These are phyloP conservation scores for Cantharis rufa DNA, from an alignment of 2,888 invertebrate species.

Conservation along the genomic window DNA sequence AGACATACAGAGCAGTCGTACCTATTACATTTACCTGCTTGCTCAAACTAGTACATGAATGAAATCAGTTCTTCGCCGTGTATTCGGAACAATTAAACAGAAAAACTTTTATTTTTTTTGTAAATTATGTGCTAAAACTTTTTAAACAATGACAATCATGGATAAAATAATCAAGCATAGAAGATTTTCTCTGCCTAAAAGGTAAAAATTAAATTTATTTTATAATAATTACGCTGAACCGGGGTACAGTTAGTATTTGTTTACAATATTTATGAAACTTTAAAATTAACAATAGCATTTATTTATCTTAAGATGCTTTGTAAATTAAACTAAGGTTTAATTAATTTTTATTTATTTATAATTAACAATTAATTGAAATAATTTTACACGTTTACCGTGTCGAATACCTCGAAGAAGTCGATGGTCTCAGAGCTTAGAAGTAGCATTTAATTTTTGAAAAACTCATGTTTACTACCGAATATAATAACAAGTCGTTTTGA, in stretches of 20 bases:
- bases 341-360: neutral
- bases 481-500: neutral
- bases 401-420: neutral
- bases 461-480: neutral
- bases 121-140: neutral
- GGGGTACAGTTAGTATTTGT: neutral
- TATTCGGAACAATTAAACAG: neutral
- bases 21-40: conserved; percentile 1
- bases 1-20: conserved; percentile 15
- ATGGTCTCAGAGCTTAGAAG: too few relatives aligned
- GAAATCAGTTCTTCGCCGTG: neutral
- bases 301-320: neutral
- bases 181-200: conserved; percentile 32
- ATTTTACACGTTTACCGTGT: neutral
- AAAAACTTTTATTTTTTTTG: neutral
- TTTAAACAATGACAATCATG: conserved; percentile 4
- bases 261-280: neutral
- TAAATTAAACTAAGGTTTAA: neutral
- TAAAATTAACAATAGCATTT: neutral
- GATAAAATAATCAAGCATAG: conserved; percentile 24
- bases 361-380: neutral
- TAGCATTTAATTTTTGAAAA: neutral
- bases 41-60: neutral
- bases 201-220: conserved; percentile 20
- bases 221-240: neutral